A percentile compares a stretch with the other conserved stretches of the same genome.
These are phyloP conservation scores for Trichonephila clavata DNA, from an alignment of 1,140 invertebrate genomes.

Conservation along the genomic window DNA sequence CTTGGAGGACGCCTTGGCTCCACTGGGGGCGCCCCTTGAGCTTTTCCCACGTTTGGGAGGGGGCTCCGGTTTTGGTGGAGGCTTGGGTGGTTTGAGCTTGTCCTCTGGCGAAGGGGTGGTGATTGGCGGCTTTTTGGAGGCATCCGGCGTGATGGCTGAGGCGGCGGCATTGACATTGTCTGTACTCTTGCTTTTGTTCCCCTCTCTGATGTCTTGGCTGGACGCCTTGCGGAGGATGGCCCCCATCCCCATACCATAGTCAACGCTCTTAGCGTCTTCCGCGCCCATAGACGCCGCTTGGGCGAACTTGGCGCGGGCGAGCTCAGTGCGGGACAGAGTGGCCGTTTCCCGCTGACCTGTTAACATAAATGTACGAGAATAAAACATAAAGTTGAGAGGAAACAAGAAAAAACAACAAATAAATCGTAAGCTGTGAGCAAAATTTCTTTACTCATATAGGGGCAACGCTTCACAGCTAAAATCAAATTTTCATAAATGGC, in stretches of 20 bases:
- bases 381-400: no score
- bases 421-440: no score
- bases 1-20: slow-evolving; percentile 8
- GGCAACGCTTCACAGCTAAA: no score
- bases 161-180: slow-evolving; percentile 82
- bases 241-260: slow-evolving; percentile 76
- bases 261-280: slow-evolving; percentile 78
- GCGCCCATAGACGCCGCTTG: slow-evolving; percentile 26
- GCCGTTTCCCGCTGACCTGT: slow-evolving; percentile 53
- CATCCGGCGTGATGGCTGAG: neutral
- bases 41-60: slow-evolving; percentile 16
- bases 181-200: slow-evolving; percentile 86
- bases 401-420: no score
- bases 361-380: neutral
- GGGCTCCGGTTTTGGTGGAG: slow-evolving; percentile 21
- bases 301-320: slow-evolving; percentile 78
- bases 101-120: neutral
- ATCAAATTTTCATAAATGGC: no score
- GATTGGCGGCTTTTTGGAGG: neutral
- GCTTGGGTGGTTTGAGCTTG: slow-evolving; percentile 23
- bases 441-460: no score
- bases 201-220: slow-evolving; percentile 39
- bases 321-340: slow-evolving; percentile 67
- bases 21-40: slow-evolving; percentile 35
- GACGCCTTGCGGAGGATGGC: slow-evolving; percentile 66